Conservation (phyloP, 2,888 invertebrate species). For the Horisme vitalbata region DNA sequence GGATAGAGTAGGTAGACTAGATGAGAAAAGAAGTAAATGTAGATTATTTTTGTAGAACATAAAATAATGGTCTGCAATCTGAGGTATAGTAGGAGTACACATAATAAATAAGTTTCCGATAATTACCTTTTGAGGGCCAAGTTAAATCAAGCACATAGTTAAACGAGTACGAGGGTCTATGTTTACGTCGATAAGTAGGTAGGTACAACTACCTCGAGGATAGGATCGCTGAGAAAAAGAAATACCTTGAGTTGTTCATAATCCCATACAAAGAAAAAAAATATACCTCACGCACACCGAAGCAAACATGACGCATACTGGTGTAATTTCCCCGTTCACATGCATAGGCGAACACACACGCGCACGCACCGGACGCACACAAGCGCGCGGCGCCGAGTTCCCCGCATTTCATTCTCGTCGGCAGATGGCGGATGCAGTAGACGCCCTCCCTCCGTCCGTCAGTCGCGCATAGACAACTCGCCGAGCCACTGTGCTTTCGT, state of each 20-base stretch:
- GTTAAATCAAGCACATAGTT: too few relatives aligned
- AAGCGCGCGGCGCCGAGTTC: slow-evolving; percentile 56
- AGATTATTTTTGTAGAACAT: too few relatives aligned
- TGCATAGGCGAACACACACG: slow-evolving; percentile 50
- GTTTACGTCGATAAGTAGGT: too few relatives aligned
- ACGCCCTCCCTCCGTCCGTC: slow-evolving; percentile 73
- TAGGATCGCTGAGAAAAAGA: slow-evolving; percentile 55
- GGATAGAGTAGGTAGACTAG: too few relatives aligned
- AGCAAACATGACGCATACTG: slow-evolving; percentile 52
- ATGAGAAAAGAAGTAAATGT: too few relatives aligned
- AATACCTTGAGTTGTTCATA: slow-evolving; percentile 65
- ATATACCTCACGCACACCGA: slow-evolving; percentile 65
- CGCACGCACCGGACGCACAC: slow-evolving; percentile 51
- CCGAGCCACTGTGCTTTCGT: slow-evolving; percentile 68
- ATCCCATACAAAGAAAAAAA: slow-evolving; percentile 73
- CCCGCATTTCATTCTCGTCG: slow-evolving; percentile 80
- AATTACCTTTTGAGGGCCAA: too few relatives aligned
- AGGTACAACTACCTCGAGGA: slow-evolving; percentile 46
- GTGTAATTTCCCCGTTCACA: slow-evolving; percentile 54
- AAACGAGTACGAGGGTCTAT: too few relatives aligned
- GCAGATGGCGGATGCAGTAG: slow-evolving; percentile 83
- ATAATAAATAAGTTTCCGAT: too few relatives aligned
- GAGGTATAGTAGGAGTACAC: too few relatives aligned
- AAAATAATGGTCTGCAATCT: too few relatives aligned
- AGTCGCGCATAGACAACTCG: slow-evolving; percentile 81